Conservation (phyloP, 2,113 vertebrate genomes). For the Muntiacus muntjak region DNA sequence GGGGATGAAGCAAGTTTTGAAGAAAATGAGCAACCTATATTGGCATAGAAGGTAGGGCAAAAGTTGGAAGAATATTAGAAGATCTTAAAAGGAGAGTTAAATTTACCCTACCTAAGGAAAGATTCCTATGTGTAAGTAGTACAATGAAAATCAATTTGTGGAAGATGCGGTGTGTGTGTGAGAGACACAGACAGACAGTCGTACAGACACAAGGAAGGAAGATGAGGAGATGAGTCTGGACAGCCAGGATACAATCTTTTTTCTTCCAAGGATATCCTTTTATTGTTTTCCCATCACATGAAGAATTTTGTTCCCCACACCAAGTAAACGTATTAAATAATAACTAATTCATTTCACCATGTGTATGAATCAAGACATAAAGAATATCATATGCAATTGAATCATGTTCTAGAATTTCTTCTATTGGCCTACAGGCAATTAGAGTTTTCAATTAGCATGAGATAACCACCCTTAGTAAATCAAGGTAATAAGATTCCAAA, state of each 20-base stretch:
- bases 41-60: not conserved
- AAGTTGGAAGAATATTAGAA: not conserved
- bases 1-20: not conserved
- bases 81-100: not conserved
- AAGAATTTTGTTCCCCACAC: not conserved
- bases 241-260: not conserved
- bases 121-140: not conserved
- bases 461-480: not conserved
- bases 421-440: not conserved
- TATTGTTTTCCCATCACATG: not conserved
- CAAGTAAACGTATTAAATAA: not conserved
- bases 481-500: not conserved
- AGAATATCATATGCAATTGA: not conserved
- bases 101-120: not conserved
- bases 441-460: not conserved
- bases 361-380: not conserved
- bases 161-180: not conserved
- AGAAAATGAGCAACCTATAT: not conserved
- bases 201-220: not conserved
- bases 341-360: not conserved
- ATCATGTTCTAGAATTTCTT: not conserved
- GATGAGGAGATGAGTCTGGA: not conserved
- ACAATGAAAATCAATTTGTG: not conserved
- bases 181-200: not conserved
- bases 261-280: not conserved